Base-by-base conservation (phyloP, 1,140 invertebrate genomes). In the Aphelinus certus region DNA sequence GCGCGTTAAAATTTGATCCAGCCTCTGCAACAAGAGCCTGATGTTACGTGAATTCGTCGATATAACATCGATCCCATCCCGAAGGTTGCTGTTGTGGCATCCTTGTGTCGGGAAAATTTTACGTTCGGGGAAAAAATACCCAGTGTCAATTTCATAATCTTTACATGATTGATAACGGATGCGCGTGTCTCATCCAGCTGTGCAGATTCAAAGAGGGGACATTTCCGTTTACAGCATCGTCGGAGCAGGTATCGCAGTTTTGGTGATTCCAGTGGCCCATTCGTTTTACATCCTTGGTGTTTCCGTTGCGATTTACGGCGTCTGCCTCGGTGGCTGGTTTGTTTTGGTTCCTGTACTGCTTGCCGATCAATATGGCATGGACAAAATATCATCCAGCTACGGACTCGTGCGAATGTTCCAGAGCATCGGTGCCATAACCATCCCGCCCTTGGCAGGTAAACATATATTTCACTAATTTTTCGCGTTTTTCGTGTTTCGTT, bases 291-390 rank as follows among this genome's bases (percentile, higher is more conserved):
- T 91, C 0, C 82, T 94, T 6, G 91, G 91, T 46, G 85, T 88
- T 70, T 88, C 87, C 3, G 83, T 91, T 74, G 91, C 91, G 43
- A 89, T 91, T 61, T 94, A 93, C 77, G 92, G 93, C 1, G 80
- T 94, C 0, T 93, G 92, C 76, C 88, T 93, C 51, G 93, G 93
- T 3, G 92, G 92, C 80, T 94, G 93, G 93, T 93, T 93, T 81
- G 89, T 94, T 3, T 82, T 94, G 51, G 92, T 94, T 75, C 93
- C 93, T 1, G 92, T 93, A 26, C 84, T 94, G 43, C 87, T 94
- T 43, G 92, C 92, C 1, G 92, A 94, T 82, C 89, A 93, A 42
- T 93, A 93, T 78, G 93, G 93, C 3, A 92, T 90, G 1, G 92
- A 93, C 53, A 89, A 91, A 65, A 93, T 94, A 75, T 92, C 92